Evolutionary conservation across 2,888 invertebrate species (phyloP).

Genomic region (Frankliniella fusca): DNA sequence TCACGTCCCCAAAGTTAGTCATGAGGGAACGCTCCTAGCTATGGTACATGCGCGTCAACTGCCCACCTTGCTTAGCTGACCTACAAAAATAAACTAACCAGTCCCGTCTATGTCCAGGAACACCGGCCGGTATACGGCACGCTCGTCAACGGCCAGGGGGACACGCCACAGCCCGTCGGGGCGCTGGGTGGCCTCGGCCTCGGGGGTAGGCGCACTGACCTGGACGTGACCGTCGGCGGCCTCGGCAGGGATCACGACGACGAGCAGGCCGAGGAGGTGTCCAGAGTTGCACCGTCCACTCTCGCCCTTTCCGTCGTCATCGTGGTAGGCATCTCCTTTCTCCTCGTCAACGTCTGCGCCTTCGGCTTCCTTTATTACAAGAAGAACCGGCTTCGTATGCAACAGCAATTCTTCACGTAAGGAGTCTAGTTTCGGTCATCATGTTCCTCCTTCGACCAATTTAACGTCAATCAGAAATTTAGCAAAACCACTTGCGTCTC

Average conservation of each 20-base stretch:
- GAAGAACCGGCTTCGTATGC: conserved; percentile 55
- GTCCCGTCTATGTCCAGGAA: neutral
- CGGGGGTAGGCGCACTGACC: neutral
- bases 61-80: too few species aligned
- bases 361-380: conserved; percentile 65
- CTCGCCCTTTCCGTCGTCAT: conserved; percentile 48
- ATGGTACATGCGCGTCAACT: too few species aligned
- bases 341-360: conserved; percentile 67
- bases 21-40: too few species aligned
- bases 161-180: neutral
- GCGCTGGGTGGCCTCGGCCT: too few species aligned
- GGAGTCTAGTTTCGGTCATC: too few species aligned
- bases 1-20: too few species aligned
- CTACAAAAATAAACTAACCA: too few species aligned
- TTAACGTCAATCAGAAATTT: too few species aligned
- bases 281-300: conserved; percentile 43
- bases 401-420: conserved; percentile 37
- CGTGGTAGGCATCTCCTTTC: conserved; percentile 61
- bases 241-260: neutral
- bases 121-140: conserved; percentile 7
- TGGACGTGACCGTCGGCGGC: neutral
- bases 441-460: too few species aligned
- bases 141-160: conserved; percentile 17
- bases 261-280: conserved; percentile 32
- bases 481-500: neutral